A percentile compares a stretch with the other conserved stretches of the same genome.
Evolutionary conservation across 2,888 invertebrate species (phyloP).

Genomic region (Lasioglossum lativentre): DNA sequence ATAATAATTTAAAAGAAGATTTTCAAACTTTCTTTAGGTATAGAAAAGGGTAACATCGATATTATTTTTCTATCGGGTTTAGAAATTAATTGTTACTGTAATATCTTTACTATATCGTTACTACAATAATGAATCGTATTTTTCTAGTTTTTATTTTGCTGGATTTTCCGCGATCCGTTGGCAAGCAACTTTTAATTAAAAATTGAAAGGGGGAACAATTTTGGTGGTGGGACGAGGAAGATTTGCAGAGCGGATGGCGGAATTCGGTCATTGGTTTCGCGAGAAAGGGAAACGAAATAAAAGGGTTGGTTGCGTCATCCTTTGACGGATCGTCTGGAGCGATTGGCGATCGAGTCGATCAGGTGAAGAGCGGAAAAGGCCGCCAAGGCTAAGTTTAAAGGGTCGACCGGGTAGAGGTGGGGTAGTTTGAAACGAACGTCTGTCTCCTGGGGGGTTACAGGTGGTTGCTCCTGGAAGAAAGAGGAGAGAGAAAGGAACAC

Average conservation of each 20-base stretch:
- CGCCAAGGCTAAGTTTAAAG: constrained; percentile 23
- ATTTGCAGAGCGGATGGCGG: neutral
- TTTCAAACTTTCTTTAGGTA: no score
- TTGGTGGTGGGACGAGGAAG: neutral
- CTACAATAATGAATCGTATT: neutral
- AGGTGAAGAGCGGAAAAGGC: constrained; percentile 35
- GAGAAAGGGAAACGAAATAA: constrained; percentile 18
- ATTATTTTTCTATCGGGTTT: no score
- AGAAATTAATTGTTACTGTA: no score
- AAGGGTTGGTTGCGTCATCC: constrained; percentile 20
- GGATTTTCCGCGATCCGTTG: no score
- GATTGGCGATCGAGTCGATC: constrained; percentile 61
- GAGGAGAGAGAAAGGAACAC: constrained; percentile 48
- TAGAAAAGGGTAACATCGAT: no score
- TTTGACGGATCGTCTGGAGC: constrained; percentile 56
- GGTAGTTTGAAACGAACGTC: constrained; percentile 54
- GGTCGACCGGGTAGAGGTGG: constrained; percentile 22
- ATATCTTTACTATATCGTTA: no score
- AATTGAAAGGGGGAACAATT: neutral
- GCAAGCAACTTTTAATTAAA: neutral
- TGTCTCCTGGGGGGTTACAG: constrained; percentile 71
- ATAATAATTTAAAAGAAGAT: no score
- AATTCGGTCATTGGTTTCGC: neutral
- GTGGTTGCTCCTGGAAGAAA: constrained; percentile 72
- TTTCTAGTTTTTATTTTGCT: neutral